Percentiles rank a stretch among this genome's conserved stretches.
Evolutionary conservation across 2,888 invertebrate genomes (phyloP).

Genomic region (Sarcophaga variegata): DNA sequence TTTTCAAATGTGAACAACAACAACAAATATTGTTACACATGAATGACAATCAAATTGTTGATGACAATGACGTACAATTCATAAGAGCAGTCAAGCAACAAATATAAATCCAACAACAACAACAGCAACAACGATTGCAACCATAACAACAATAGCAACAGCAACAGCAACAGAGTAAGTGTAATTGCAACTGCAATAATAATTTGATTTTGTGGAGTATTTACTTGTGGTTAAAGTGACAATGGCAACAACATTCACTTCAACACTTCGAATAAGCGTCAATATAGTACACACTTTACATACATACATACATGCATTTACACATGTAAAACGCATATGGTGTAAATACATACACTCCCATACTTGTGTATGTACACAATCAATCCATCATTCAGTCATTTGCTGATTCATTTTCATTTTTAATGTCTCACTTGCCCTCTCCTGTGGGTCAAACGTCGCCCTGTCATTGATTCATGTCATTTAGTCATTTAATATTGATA

Average conservation of each 20-base stretch:
- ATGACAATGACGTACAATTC: constrained; percentile 5
- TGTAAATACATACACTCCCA: no score
- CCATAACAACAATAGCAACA: neutral
- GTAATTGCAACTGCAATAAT: neutral
- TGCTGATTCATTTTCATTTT: constrained; percentile 12
- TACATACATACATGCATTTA: no score
- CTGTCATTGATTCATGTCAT: constrained; percentile 40
- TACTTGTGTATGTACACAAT: no score
- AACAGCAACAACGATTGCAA: neutral
- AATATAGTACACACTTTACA: no score
- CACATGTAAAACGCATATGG: no score
- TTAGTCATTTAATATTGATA: constrained; percentile 45
- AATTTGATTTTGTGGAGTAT: constrained; percentile 15
- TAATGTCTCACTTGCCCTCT: neutral
- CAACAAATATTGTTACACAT: neutral
- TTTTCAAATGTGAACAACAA: neutral
- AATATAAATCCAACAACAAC: neutral
- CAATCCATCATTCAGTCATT: neutral
- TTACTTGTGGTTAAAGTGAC: constrained; percentile 36
- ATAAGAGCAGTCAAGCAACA: neutral
- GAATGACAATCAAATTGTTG: neutral
- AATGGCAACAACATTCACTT: constrained; percentile 54
- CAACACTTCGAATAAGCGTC: neutral
- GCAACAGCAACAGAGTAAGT: neutral
- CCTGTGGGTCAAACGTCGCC: constrained; percentile 24